phyloP scores from a whole-genome alignment of 1,140 invertebrate genomes.

The Lithobius niger region DNA sequence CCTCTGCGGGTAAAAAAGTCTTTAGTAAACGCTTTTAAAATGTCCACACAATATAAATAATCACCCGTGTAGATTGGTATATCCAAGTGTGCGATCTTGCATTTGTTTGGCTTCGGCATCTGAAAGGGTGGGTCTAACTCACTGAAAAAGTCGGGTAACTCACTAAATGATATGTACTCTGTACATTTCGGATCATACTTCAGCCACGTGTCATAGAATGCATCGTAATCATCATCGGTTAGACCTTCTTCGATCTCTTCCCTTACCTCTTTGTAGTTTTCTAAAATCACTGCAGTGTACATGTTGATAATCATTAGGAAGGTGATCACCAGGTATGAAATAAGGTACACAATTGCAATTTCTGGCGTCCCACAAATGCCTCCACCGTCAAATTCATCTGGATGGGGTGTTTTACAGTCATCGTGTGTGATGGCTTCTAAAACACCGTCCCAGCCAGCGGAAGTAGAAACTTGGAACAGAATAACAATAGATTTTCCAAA shows the following conservation, averaged over 20 bases:
- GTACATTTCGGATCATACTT: slow-evolving; percentile 95
- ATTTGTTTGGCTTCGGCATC: slow-evolving; percentile 96
- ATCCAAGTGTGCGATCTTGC: slow-evolving; percentile 96
- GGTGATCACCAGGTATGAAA: slow-evolving; percentile 91
- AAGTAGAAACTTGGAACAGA: slow-evolving; percentile 96
- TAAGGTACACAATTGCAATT: slow-evolving; percentile 84
- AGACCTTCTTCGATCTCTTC: slow-evolving; percentile 96
- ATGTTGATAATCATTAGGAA: slow-evolving; percentile 98
- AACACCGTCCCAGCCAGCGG: slow-evolving; percentile 92
- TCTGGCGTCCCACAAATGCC: slow-evolving; percentile 84
- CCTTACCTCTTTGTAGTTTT: slow-evolving; percentile 95
- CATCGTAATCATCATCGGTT: slow-evolving; percentile 96
- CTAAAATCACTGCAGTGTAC: slow-evolving; percentile 98
- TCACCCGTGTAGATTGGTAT: slow-evolving; percentile 95
- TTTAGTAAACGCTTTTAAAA: slow-evolving; percentile 74
- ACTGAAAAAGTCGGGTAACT: slow-evolving; percentile 87
- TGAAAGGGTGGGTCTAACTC: slow-evolving; percentile 83
- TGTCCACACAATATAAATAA: slow-evolving; percentile 93
- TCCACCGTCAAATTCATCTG: slow-evolving; percentile 86
- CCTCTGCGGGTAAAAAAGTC: slow-evolving; percentile 93
- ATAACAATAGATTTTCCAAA: slow-evolving; percentile 95
- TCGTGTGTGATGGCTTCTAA: no score
- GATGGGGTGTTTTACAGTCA: slow-evolving; percentile 92
- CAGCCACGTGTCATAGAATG: slow-evolving; percentile 99
- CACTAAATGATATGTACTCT: slow-evolving; percentile 86